These are phyloP conservation scores for Diplosoma virens DNA, from an alignment of 23 tunicate species.

Conservation along the genomic window DNA sequence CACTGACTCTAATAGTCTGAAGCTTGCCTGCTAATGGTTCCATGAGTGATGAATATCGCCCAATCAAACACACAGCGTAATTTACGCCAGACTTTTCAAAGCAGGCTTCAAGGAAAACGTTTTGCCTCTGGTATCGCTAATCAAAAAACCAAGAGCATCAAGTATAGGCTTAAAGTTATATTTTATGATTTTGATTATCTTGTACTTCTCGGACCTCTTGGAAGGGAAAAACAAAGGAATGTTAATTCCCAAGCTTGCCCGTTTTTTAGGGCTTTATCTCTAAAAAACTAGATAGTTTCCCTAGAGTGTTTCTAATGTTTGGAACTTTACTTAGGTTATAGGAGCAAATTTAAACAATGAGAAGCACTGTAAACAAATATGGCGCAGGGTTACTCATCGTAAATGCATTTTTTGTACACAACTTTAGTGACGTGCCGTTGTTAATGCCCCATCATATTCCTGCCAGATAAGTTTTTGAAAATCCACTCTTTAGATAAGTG, in stretches of 20 bases:
- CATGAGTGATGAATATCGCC: not conserved
- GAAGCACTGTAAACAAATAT: conserved; percentile 7
- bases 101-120: conserved; percentile 14
- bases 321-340: conserved; percentile 5
- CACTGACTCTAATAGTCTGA: conserved; percentile 9
- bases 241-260: not conserved
- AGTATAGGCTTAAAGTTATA: not conserved
- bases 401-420: not conserved
- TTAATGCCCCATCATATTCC: not conserved
- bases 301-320: not conserved
- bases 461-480: not conserved
- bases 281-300: not conserved
- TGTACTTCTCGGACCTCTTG: not conserved
- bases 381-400: conserved; percentile 2
- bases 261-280: not conserved
- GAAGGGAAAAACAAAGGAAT: not conserved
- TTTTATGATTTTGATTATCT: not conserved
- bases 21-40: conserved; percentile 21
- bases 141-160: not conserved
- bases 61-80: conserved; percentile 17
- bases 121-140: not conserved
- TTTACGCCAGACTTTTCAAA: not conserved
- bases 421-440: not conserved
- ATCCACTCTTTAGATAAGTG: not conserved
- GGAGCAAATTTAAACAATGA: not conserved